Conservation (phyloP, 2,888 invertebrate species). For the Charanyca ferruginea region DNA sequence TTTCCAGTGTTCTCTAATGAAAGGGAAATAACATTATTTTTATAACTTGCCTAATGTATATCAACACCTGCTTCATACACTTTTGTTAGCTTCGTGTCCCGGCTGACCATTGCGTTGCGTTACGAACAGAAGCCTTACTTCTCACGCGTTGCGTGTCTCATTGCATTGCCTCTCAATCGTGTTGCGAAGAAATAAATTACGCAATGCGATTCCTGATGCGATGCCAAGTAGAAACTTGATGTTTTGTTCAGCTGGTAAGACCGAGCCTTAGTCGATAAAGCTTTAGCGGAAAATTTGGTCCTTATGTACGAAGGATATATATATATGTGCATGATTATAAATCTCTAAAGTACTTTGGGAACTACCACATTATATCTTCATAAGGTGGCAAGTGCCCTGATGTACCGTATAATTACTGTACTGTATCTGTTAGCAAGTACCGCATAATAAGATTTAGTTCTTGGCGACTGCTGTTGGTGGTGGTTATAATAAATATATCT, state of each 20-base stretch:
- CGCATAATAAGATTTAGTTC: slow-evolving; percentile 24
- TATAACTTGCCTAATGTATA: slow-evolving; percentile 26
- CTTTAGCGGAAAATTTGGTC: slow-evolving; percentile 30
- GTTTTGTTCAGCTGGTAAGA: slow-evolving; percentile 2
- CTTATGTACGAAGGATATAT: slow-evolving; percentile 32
- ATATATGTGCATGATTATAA: slow-evolving; percentile 23
- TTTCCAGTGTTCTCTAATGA: slow-evolving; percentile 41
- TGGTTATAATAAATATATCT: slow-evolving; percentile 37
- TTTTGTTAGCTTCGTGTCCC: slow-evolving; percentile 11
- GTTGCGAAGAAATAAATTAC: slow-evolving; percentile 28
- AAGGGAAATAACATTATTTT: slow-evolving; percentile 16
- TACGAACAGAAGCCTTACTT: slow-evolving; percentile 14
- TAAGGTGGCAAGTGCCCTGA: slow-evolving; percentile 45
- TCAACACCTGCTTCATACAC: slow-evolving; percentile 31
- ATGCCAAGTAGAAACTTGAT: slow-evolving; percentile 15
- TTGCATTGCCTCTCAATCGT: slow-evolving; percentile 29
- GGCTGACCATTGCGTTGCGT: slow-evolving; percentile 11
- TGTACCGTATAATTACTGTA: slow-evolving; percentile 26
- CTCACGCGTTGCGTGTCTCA: neutral
- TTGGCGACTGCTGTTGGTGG: slow-evolving; percentile 40
- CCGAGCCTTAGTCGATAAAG: slow-evolving; percentile 5
- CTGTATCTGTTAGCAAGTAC: slow-evolving; percentile 47
- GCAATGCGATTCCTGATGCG: slow-evolving; percentile 27
- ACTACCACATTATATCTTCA: slow-evolving; percentile 40
- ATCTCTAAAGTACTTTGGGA: slow-evolving; percentile 40